A percentile compares a stretch with the other conserved stretches of the same genome.
Evolutionary conservation across 2,888 invertebrate genomes (phyloP).

Genomic region (Cylloceria caligata): DNA sequence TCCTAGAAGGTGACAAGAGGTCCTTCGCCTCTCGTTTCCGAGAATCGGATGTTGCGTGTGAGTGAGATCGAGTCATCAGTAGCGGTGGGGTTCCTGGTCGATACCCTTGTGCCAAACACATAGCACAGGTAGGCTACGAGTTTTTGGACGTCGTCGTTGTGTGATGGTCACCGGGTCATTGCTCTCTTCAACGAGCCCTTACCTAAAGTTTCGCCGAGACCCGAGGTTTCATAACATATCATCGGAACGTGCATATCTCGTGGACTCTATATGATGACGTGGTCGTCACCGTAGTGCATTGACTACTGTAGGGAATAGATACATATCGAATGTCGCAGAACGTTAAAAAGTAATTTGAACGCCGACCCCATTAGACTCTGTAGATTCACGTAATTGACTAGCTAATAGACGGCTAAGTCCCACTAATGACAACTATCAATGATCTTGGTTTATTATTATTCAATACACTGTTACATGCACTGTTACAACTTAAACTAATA

Average conservation of each 20-base stretch:
- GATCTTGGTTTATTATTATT: constrained; percentile 46
- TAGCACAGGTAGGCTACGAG: constrained; percentile 22
- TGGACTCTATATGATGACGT: not conserved
- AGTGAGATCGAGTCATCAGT: constrained; percentile 29
- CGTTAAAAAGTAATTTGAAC: constrained; percentile 52
- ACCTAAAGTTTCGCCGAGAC: constrained; percentile 71
- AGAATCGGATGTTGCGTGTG: constrained; percentile 22
- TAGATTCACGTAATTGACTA: constrained; percentile 63
- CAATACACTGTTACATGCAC: constrained; percentile 9
- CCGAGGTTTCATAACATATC: constrained; percentile 67
- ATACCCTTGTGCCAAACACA: not conserved
- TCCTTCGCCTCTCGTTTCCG: constrained; percentile 4
- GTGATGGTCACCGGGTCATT: constrained; percentile 78
- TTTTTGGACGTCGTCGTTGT: constrained; percentile 28
- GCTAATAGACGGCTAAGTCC: constrained; percentile 40
- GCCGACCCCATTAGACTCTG: constrained; percentile 62
- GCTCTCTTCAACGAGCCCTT: constrained; percentile 75
- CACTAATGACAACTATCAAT: constrained; percentile 46
- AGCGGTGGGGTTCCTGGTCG: not conserved
- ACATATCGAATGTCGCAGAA: constrained; percentile 16
- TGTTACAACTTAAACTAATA: not conserved
- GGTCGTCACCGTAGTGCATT: not conserved
- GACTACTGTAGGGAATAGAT: constrained; percentile 12
- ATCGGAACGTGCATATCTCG: not conserved
- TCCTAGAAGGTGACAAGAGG: constrained; percentile 13